A percentile compares a stretch with the other conserved stretches of the same genome.
These are phyloP conservation scores for Notarius lentiginosus DNA, from an alignment of 2,113 vertebrate species.

Conservation along the genomic window DNA sequence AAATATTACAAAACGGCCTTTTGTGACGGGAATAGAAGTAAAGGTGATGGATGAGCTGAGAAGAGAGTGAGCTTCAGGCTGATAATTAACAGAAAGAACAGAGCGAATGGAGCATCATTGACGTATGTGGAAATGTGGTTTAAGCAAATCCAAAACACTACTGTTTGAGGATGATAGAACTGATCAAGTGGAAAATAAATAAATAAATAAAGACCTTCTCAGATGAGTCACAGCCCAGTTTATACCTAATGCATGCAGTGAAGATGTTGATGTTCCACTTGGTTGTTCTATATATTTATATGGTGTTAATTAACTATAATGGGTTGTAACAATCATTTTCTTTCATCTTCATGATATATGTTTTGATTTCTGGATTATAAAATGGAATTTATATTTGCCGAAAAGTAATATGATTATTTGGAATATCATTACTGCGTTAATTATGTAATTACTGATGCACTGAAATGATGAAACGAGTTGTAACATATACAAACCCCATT, in stretches of 20 bases:
- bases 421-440: background rate
- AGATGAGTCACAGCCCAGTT: background rate
- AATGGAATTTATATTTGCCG: background rate
- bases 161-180: background rate
- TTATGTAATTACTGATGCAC: background rate
- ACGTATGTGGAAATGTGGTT: background rate
- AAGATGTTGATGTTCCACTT: background rate
- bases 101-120: too few species aligned
- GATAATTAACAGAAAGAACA: background rate
- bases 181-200: background rate
- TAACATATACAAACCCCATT: too few species aligned
- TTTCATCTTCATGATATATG: background rate
- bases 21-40: background rate
- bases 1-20: background rate
- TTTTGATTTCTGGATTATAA: background rate
- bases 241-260: background rate
- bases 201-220: background rate
- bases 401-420: background rate
- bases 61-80: background rate
- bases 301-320: background rate
- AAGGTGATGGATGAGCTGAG: background rate
- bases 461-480: background rate
- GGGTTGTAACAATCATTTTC: background rate
- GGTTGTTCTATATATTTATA: background rate
- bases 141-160: background rate